Conservation (phyloP, 2,888 invertebrate genomes). For the Aplocera efformata region DNA sequence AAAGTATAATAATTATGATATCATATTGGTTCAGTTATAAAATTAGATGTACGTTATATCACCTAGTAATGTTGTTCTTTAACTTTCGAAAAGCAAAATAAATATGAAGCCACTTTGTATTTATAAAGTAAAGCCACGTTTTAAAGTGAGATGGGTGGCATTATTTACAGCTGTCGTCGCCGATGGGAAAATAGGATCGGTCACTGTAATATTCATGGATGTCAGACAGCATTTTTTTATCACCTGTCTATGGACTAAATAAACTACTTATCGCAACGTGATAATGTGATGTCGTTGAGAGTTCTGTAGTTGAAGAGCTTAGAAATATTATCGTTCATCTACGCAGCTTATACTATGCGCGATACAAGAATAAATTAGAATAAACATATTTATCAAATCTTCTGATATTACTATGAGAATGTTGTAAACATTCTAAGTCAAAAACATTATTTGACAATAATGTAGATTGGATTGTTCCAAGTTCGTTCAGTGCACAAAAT, state of each 20-base stretch:
- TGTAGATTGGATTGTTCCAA: conserved; percentile 51
- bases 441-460: conserved; percentile 68
- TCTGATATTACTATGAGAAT: conserved; percentile 38
- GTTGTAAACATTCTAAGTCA: conserved; percentile 51
- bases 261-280: too few relatives aligned
- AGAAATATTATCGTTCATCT: conserved; percentile 7
- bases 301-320: conserved; percentile 15
- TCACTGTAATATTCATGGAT: too few relatives aligned
- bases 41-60: background rate
- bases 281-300: background rate
- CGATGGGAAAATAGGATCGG: too few relatives aligned
- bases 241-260: too few relatives aligned
- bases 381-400: conserved; percentile 2
- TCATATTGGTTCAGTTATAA: conserved; percentile 12
- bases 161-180: too few relatives aligned
- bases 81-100: background rate
- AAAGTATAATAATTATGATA: conserved; percentile 36
- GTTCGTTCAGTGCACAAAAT: conserved; percentile 23
- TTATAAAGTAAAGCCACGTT: too few relatives aligned
- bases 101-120: too few relatives aligned
- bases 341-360: conserved; percentile 6
- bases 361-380: background rate
- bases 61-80: conserved; percentile 1
- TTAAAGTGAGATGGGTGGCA: too few relatives aligned
- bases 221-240: too few relatives aligned